phyloP scores from a whole-genome alignment of 2,888 invertebrate species.

The Nematopogon swammerdamellus region DNA sequence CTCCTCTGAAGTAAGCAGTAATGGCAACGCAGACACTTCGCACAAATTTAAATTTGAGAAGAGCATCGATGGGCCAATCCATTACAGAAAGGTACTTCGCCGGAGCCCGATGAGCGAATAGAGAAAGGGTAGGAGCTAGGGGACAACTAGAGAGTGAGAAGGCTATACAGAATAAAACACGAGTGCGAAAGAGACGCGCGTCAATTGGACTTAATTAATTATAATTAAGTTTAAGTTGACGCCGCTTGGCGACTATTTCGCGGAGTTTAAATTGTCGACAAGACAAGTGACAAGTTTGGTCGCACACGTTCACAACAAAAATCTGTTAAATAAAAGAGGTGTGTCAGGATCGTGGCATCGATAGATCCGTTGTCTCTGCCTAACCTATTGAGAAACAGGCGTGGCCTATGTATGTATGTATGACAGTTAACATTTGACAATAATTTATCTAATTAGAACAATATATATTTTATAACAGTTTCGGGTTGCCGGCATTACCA shows the following conservation, averaged over 20 bases:
- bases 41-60: not conserved
- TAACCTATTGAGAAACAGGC: no score
- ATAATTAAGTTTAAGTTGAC: slow-evolving; percentile 82
- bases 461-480: no score
- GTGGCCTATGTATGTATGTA: no score
- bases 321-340: no score
- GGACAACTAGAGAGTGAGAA: slow-evolving; percentile 24
- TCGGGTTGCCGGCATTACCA: no score
- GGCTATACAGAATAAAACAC: slow-evolving; percentile 40
- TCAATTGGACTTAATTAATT: slow-evolving; percentile 77
- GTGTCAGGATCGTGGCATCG: no score
- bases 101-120: not conserved
- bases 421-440: no score
- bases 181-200: slow-evolving; percentile 36
- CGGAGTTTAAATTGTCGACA: not conserved
- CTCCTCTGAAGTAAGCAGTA: no score
- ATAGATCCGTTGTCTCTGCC: no score
- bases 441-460: no score
- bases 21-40: not conserved
- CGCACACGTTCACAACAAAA: no score
- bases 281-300: not conserved
- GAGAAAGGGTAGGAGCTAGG: not conserved
- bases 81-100: not conserved
- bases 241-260: slow-evolving; percentile 17
- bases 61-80: not conserved